Evolutionary conservation across 2,888 invertebrate genomes (phyloP).

Genomic region (Torymus texanus): DNA sequence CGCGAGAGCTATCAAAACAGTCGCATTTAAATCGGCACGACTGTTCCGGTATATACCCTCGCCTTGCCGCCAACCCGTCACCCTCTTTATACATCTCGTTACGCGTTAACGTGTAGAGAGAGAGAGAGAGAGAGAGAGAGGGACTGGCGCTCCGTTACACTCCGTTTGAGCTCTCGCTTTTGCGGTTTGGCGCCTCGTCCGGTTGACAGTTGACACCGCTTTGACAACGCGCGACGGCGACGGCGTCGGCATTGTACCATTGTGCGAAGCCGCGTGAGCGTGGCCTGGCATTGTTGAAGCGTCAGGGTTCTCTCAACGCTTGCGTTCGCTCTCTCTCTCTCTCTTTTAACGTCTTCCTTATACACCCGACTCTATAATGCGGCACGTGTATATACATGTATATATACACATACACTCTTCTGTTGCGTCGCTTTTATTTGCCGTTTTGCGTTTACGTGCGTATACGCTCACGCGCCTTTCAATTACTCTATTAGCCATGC

Average conservation of each 20-base stretch:
- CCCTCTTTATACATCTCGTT: conserved; percentile 3
- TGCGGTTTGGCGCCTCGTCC: conserved; percentile 64
- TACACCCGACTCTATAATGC: conserved; percentile 4
- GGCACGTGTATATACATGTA: neutral
- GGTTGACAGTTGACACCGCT: conserved; percentile 74
- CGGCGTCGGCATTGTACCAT: conserved; percentile 63
- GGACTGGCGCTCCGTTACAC: conserved; percentile 52
- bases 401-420: neutral
- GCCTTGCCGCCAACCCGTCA: neutral
- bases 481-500: conserved; percentile 31
- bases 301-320: neutral
- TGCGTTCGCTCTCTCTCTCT: conserved; percentile 25
- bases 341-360: conserved; percentile 17
- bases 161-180: conserved; percentile 60
- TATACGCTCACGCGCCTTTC: conserved; percentile 24
- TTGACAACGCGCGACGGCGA: conserved; percentile 66
- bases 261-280: conserved; percentile 71
- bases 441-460: neutral
- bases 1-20: conserved; percentile 22
- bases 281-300: conserved; percentile 55
- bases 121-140: neutral
- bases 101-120: conserved; percentile 26
- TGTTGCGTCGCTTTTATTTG: conserved; percentile 11
- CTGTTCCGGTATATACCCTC: neutral
- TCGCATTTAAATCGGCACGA: conserved; percentile 7